phyloP scores from a whole-genome alignment of 2,888 invertebrate genomes.

The Mythimna ferrago region DNA sequence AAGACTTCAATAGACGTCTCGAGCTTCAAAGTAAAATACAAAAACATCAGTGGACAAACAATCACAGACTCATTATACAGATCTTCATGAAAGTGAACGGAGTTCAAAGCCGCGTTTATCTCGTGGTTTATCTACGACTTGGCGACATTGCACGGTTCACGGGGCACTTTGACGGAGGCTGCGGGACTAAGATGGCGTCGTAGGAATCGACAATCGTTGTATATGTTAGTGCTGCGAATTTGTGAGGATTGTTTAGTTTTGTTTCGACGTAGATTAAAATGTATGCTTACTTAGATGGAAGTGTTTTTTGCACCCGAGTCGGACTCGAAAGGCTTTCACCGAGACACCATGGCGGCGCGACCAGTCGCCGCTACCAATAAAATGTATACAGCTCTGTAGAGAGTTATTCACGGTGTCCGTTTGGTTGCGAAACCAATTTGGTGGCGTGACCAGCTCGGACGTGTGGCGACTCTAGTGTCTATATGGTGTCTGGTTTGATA shows the following conservation, averaged over 20 bases:
- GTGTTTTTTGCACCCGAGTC: too few relatives aligned
- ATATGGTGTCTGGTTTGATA: too few relatives aligned
- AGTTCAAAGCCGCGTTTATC: conserved; percentile 61
- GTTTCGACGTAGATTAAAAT: neutral
- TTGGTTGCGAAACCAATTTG: too few relatives aligned
- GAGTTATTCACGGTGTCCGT: too few relatives aligned
- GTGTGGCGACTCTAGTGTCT: too few relatives aligned
- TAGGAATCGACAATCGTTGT: conserved; percentile 41
- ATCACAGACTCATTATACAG: conserved; percentile 45
- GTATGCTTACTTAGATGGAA: too few relatives aligned
- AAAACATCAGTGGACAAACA: conserved; percentile 50
- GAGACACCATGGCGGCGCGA: too few relatives aligned
- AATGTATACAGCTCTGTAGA: too few relatives aligned
- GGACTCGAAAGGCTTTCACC: too few relatives aligned
- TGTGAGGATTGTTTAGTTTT: neutral
- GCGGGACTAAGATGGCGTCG: conserved; percentile 36
- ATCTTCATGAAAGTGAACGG: conserved; percentile 42
- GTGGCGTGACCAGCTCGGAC: too few relatives aligned
- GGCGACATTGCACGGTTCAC: conserved; percentile 46
- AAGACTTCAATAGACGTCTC: conserved; percentile 25
- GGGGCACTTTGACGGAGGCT: conserved; percentile 37
- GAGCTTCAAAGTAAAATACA: conserved; percentile 37
- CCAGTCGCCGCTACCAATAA: too few relatives aligned
- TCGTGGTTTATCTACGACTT: conserved; percentile 53
- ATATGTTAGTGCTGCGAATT: conserved; percentile 19